phyloP scores from a whole-genome alignment of 2,888 invertebrate genomes.

The Erebia palarica region DNA sequence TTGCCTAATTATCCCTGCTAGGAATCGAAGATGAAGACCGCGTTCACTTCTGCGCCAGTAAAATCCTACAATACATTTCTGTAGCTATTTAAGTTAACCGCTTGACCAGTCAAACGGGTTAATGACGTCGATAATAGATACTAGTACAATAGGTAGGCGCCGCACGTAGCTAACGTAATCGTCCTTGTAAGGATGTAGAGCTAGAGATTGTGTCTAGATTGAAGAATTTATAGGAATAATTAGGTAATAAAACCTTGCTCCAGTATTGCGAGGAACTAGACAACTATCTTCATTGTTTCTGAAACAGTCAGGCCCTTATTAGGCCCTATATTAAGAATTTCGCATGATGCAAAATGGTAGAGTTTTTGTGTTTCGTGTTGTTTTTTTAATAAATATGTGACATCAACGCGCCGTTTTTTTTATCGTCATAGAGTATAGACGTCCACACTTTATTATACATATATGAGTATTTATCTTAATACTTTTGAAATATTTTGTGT shows the following conservation, averaged over 20 bases:
- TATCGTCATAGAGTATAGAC: no score
- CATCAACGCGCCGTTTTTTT: no score
- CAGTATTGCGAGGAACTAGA: constrained; percentile 38
- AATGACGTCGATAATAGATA: constrained; percentile 27
- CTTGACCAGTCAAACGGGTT: constrained; percentile 30
- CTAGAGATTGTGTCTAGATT: constrained; percentile 39
- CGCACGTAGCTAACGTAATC: constrained; percentile 40
- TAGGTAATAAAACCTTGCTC: constrained; percentile 45
- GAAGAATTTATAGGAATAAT: constrained; percentile 44
- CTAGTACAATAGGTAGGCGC: constrained; percentile 31
- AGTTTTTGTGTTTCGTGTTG: no score
- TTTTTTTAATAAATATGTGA: no score
- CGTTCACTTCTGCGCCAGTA: no score
- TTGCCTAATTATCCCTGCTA: no score
- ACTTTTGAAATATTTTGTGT: no score
- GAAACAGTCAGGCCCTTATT: not conserved
- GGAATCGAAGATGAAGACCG: no score
- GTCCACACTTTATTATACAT: no score
- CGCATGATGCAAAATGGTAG: not conserved
- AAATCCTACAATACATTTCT: no score
- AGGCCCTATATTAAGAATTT: not conserved
- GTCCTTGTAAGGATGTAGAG: constrained; percentile 52
- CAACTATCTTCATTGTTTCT: constrained; percentile 31
- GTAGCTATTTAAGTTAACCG: constrained; percentile 6
- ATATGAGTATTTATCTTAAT: not conserved